Evolutionary conservation across 2,113 vertebrate species (phyloP), one percentile per base, ranked within the genome.

Genomic region (Aegithalos caudatus): DNA sequence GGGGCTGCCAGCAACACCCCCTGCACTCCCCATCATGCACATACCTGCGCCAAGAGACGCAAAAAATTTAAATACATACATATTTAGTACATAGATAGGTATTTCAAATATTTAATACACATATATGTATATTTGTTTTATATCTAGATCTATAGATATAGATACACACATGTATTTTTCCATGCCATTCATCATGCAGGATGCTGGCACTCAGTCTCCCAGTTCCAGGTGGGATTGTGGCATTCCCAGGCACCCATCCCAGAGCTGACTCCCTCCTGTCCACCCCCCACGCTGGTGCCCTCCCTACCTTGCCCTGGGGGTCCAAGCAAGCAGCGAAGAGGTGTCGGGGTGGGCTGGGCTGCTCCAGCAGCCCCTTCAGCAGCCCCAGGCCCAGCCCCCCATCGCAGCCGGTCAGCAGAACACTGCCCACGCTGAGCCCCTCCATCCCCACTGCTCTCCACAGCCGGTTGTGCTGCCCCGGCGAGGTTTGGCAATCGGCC

Each of bases 221-320:
- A 29, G 0, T 54, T 33, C 29, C 50, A 40, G 40, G 3, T 10
- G 14, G 45, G 33, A 40, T 7, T 8, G 33, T 12, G 29, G 27
- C 29, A 60, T 23, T 19, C n/a, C 29, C 16, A 53, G 12, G 7
- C 7, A 4, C 50, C n/a, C 10, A 2, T 37, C 51, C 33, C 16
- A 2, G 45, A 40, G 14, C 38, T 50, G 58, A 29, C 5, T 38
- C 58, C 29, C 35, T 8, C 50, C 13, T 1, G 3, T 11, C 31
- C n/a, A n/a, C 13, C 7, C 27, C 35, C 3, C 40, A 0, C 1
- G 0, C 47, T 6, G 0, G 7, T 27, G 4, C 17, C 37, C 23
- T 73, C 31, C 72, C 23, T 90, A 96, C 95, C 93, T 95, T 93
- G 15, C 91, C 88, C 37, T 72, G 71, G 9, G 91, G 78, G 45